These are phyloP conservation scores for Cydia splendana DNA, from an alignment of 1,140 invertebrate species.

Conservation along the genomic window DNA sequence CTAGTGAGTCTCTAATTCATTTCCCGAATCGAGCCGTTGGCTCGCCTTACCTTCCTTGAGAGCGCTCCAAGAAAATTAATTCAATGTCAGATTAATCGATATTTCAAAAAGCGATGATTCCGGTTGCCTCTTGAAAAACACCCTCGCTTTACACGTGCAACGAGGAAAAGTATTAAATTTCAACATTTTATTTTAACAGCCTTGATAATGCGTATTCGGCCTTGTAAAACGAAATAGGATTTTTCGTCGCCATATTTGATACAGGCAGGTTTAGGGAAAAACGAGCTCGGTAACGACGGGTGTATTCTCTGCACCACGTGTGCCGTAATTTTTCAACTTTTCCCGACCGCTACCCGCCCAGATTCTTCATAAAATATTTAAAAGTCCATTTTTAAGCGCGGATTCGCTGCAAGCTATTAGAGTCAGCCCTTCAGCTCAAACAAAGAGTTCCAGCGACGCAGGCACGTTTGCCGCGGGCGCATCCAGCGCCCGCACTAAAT, in stretches of 20 bases:
- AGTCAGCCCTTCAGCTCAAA: conserved; percentile 76
- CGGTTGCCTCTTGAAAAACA: neutral
- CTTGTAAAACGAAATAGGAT: neutral
- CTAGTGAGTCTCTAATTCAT: no score
- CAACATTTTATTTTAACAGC: neutral
- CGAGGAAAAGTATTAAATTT: neutral
- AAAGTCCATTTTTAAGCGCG: conserved; percentile 74
- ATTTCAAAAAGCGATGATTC: neutral
- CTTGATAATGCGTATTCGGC: neutral
- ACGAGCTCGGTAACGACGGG: neutral
- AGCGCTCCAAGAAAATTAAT: neutral
- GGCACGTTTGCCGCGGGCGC: conserved; percentile 61
- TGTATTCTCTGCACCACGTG: neutral
- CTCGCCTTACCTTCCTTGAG: neutral
- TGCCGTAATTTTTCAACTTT: conserved; percentile 24
- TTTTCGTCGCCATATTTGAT: neutral
- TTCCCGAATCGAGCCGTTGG: no score
- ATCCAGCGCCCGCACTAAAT: conserved; percentile 56
- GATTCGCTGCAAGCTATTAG: conserved; percentile 77
- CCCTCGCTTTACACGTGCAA: neutral
- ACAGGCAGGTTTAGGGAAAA: neutral
- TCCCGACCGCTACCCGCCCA: conserved; percentile 33
- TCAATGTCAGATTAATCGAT: neutral
- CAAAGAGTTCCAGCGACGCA: conserved; percentile 72
- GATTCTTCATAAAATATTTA: conserved; percentile 75